Evolutionary conservation across 2,113 vertebrate genomes (phyloP), one percentile per base, ranked within the genome.

Genomic region (Machaerirhynchus nigripectus): DNA sequence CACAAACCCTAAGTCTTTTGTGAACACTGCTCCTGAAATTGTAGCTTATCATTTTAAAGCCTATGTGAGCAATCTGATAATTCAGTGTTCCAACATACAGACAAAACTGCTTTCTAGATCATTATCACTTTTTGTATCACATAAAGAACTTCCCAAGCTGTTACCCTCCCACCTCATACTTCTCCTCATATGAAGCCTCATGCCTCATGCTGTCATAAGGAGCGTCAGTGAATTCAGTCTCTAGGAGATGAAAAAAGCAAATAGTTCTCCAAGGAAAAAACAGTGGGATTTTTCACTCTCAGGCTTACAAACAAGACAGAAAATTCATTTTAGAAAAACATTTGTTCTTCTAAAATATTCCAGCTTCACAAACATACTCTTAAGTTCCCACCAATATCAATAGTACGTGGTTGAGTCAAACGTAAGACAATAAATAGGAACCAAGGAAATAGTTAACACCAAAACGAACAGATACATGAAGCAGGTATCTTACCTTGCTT

Each of bases 401-500:
- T 2, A 83, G 30, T 26, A 79, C 3, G 28, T 3, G 4, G 11
- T 8, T 83, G 52, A 90, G 16, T 55, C 14, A 95, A 84, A 70
- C 27, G 2, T 23, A 57, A 87, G 23, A 59, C 56, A 87, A 20
- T 30, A 78, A 64, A 21, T 6, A 81, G 47, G 23, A 78, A 33
- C 13, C 78, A 92, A 27, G 82, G 15, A 88, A 91, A 87, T 16
- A 47, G n/a, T 93, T 84, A 53, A 76, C 40, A 94, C 10, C 28
- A 60, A 71, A 83, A 71, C 24, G 42, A 40, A 44, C 1, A 71
- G 11, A 65, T 31, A 50, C 1, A 52, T 28, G 67, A 50, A 89
- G 31, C 31, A 50, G 12, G 13, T 73, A 69, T 95, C 96, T 95
- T 97, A 99, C 99, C 99, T 99, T 97, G 98, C 98, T 97, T 99